These are phyloP conservation scores for Netelia inedita DNA, from an alignment of 2,888 invertebrate genomes.

Conservation along the genomic window DNA sequence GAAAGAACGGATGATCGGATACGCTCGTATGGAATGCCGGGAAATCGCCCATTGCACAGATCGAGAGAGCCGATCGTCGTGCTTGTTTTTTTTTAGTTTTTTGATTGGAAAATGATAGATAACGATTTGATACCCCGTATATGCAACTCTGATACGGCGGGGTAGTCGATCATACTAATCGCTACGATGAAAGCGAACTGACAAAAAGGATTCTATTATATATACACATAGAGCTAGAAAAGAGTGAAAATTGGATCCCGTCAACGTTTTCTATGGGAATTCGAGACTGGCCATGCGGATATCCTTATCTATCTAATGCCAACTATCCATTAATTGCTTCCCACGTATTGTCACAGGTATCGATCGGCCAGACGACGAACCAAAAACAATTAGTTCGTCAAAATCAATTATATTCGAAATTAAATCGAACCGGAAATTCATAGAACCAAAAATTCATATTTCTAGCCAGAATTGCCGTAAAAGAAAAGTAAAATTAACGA, in stretches of 20 bases:
- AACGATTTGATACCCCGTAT: slow-evolving; percentile 28
- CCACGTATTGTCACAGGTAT: slow-evolving; percentile 3
- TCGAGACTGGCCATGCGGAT: slow-evolving; percentile 35
- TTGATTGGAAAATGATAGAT: slow-evolving; percentile 50
- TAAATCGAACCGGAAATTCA: not conserved
- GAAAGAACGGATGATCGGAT: not conserved
- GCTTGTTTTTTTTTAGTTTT: slow-evolving; percentile 31
- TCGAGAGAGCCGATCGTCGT: slow-evolving; percentile 32
- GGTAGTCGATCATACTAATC: slow-evolving; percentile 41
- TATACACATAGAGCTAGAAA: not conserved
- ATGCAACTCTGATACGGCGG: not conserved
- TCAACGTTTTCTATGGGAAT: slow-evolving; percentile 31
- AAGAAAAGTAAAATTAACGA: not conserved
- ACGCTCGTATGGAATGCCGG: not conserved
- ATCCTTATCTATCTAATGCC: slow-evolving; percentile 14
- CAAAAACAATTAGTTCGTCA: too few relatives aligned
- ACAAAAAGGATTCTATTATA: slow-evolving; percentile 25
- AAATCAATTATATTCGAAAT: not conserved
- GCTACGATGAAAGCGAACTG: slow-evolving; percentile 31
- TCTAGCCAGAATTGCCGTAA: not conserved
- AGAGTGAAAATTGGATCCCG: slow-evolving; percentile 34
- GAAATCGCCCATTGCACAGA: not conserved
- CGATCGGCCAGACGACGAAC: not conserved
- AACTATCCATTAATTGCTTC: slow-evolving; percentile 31
- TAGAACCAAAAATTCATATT: not conserved